Percentiles rank a stretch among this genome's conserved stretches.
phyloP scores from a whole-genome alignment of 2,888 invertebrate species.

The Tipula vernalis region DNA sequence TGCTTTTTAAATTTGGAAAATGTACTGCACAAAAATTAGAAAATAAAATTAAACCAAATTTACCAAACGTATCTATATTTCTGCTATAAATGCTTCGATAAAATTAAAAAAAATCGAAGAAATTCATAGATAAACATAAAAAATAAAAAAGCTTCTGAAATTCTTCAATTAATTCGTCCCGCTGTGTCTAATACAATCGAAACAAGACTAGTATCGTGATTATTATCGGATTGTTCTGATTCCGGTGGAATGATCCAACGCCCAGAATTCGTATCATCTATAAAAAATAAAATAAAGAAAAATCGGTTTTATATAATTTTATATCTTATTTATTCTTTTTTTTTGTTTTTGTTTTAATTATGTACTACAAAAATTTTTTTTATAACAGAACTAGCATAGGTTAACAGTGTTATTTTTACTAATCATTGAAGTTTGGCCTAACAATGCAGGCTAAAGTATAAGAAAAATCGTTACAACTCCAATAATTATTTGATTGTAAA shows the following conservation, averaged over 20 bases:
- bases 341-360: background rate
- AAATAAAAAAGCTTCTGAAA: background rate
- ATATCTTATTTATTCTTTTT: background rate
- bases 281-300: background rate
- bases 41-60: background rate
- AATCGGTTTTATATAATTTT: background rate
- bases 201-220: background rate
- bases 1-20: too few species aligned
- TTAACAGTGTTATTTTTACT: background rate
- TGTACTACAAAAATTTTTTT: background rate
- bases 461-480: background rate
- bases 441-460: constrained; percentile 9
- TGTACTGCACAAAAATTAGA: background rate
- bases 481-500: background rate
- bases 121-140: background rate
- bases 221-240: background rate
- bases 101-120: background rate
- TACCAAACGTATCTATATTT: background rate
- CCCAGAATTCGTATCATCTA: background rate
- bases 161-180: background rate
- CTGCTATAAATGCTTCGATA: background rate
- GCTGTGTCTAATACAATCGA: background rate
- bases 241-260: background rate
- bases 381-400: background rate
- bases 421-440: constrained; percentile 6